phyloP scores from a whole-genome alignment of 2,888 invertebrate genomes.

The Pilophorus perplexus region DNA sequence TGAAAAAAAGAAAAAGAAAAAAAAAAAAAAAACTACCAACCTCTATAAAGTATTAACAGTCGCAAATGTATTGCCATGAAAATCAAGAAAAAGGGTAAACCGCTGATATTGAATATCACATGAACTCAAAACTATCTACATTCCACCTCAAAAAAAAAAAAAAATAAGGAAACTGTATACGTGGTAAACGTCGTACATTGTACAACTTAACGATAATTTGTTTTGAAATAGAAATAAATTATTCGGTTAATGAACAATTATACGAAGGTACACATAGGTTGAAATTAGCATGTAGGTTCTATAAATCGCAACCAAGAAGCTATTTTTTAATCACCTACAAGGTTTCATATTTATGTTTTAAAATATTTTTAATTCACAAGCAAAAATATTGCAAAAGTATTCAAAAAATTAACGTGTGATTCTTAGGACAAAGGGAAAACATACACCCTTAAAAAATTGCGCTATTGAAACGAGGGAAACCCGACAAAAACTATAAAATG shows the following conservation, averaged over 20 bases:
- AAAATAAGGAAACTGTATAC: not conserved
- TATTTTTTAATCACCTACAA: not conserved
- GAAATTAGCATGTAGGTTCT: no score
- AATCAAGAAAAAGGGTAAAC: not conserved
- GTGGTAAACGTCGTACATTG: no score
- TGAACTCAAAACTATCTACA: constrained; percentile 3
- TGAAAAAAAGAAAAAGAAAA: no score
- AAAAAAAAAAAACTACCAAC: not conserved
- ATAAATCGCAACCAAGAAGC: no score
- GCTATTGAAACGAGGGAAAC: no score
- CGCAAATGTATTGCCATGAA: no score
- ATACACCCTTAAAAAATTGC: no score
- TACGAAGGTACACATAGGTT: not conserved
- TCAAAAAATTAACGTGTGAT: no score
- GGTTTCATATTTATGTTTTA: constrained; percentile 1
- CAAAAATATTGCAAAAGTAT: not conserved
- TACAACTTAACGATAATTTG: not conserved
- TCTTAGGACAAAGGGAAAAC: no score
- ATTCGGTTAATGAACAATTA: not conserved
- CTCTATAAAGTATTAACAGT: not conserved
- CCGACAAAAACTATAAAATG: no score
- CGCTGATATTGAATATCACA: constrained; percentile 15
- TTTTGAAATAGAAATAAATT: not conserved
- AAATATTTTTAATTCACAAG: not conserved
- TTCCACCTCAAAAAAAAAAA: not conserved